Conservation (phyloP, 2,113 vertebrate genomes). For the Colius striatus region DNA sequence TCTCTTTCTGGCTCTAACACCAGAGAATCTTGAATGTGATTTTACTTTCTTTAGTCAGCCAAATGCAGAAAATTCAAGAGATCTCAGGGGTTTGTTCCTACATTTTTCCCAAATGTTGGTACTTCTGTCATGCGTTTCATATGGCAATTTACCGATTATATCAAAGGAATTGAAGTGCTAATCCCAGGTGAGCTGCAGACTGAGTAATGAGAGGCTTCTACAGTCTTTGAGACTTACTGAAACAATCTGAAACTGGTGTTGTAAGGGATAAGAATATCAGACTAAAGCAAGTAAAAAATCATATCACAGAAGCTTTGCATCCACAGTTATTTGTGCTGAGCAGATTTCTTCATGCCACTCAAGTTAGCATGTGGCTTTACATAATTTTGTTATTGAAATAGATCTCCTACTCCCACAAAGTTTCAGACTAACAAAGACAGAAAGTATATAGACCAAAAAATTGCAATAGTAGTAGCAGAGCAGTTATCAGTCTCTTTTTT, state of each 20-base stretch:
- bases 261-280: slow-evolving; percentile 48
- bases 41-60: slow-evolving; percentile 16
- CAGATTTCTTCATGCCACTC: not conserved
- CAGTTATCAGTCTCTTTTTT: not conserved
- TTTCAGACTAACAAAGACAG: not conserved
- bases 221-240: slow-evolving; percentile 41
- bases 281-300: slow-evolving; percentile 1
- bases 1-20: not conserved
- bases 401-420: not conserved
- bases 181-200: slow-evolving; percentile 3
- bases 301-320: not conserved
- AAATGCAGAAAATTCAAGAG: slow-evolving; percentile 4
- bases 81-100: slow-evolving; percentile 18
- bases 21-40: slow-evolving; percentile 11
- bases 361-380: not conserved
- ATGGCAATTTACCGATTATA: slow-evolving; percentile 39
- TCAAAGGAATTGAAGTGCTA: slow-evolving; percentile 44
- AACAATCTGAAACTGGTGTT: slow-evolving; percentile 59
- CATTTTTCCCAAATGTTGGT: slow-evolving; percentile 8
- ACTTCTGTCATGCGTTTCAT: not conserved
- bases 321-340: not conserved
- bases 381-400: not conserved
- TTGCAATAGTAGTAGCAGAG: not conserved
- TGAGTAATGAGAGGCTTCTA: slow-evolving; percentile 35
- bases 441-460: not conserved